Evolutionary conservation across 2,888 invertebrate genomes (phyloP).

Genomic region (Bhutanitis thaidina): DNA sequence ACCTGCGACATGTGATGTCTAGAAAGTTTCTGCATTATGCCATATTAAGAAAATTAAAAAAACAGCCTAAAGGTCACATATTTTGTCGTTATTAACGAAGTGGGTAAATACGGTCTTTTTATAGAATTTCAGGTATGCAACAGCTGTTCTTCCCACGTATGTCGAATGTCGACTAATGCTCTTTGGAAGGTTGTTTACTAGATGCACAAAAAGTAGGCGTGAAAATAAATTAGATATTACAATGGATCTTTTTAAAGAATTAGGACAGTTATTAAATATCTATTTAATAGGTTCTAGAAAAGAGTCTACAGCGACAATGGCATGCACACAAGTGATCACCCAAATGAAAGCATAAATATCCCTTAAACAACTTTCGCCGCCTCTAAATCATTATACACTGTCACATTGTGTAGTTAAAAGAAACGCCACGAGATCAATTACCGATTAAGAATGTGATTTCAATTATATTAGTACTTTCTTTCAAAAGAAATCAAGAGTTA

Average conservation of each 20-base stretch:
- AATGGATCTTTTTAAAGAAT: no score
- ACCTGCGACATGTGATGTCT: slow-evolving; percentile 9
- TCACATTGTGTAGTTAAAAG: slow-evolving; percentile 24
- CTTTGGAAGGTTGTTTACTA: no score
- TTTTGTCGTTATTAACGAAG: background rate
- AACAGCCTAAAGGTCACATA: background rate
- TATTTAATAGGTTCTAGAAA: background rate
- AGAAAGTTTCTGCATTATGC: background rate
- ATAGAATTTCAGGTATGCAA: background rate
- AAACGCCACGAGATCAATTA: slow-evolving; percentile 25
- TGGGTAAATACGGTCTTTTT: background rate
- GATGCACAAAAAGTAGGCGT: no score
- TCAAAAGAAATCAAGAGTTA: slow-evolving; percentile 31
- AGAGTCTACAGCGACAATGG: background rate
- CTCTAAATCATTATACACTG: slow-evolving; percentile 7
- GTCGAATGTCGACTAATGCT: no score
- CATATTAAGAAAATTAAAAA: background rate
- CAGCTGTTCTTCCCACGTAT: background rate
- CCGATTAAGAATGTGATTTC: slow-evolving; percentile 23
- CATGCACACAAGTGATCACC: background rate
- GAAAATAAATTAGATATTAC: no score
- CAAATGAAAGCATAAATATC: background rate
- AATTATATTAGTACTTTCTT: slow-evolving; percentile 24
- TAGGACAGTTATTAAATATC: no score
- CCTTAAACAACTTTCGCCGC: slow-evolving; percentile 12